These are phyloP conservation scores for Cyanoderma ruficeps DNA, from an alignment of 2,113 vertebrate genomes.

Conservation along the genomic window DNA sequence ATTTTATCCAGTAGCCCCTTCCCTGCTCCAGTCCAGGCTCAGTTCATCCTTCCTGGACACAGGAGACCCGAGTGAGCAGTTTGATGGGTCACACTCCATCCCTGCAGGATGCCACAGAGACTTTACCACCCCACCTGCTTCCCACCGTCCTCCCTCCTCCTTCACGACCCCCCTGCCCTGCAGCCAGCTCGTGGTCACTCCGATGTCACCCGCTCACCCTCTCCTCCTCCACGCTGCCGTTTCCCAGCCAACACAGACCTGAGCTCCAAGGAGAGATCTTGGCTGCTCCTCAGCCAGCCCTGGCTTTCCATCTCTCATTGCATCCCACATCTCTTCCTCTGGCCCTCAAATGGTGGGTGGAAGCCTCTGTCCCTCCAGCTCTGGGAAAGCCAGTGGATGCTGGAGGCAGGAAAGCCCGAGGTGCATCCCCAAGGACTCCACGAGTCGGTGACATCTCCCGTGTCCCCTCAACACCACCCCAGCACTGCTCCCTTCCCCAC, in stretches of 20 bases:
- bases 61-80: fast-evolving
- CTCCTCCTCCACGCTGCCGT: not conserved
- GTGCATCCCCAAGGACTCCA: not conserved
- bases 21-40: not conserved
- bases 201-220: fast-evolving
- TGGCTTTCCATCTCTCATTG: not conserved
- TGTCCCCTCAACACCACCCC: not conserved
- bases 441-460: fast-evolving
- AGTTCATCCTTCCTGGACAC: not conserved
- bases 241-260: not conserved
- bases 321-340: not conserved
- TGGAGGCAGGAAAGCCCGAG: not conserved
- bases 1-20: not conserved
- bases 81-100: not conserved
- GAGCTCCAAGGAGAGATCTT: not conserved
- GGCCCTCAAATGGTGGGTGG: not conserved
- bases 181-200: not conserved
- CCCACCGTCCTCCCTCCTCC: not conserved
- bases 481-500: not conserved
- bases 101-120: not conserved
- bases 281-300: not conserved
- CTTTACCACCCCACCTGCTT: not conserved
- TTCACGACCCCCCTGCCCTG: not conserved
- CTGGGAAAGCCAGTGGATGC: not conserved
- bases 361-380: not conserved